Evolutionary conservation across 2,888 invertebrate genomes (phyloP).

Genomic region (Stegana nigrithorax): DNA sequence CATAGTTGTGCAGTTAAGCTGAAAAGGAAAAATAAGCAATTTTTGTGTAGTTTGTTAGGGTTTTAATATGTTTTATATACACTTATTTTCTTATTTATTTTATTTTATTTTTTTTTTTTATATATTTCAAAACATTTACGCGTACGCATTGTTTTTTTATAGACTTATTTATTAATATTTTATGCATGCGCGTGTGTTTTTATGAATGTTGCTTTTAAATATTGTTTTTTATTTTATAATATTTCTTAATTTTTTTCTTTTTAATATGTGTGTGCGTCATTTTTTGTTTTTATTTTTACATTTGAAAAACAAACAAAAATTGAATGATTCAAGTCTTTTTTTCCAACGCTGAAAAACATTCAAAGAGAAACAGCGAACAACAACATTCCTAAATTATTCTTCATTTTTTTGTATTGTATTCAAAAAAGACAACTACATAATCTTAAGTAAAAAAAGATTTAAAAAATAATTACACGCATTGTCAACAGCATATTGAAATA

Average conservation of each 20-base stretch:
- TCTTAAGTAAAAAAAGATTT: no score
- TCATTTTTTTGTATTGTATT: background rate
- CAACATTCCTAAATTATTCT: background rate
- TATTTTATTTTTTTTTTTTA: background rate
- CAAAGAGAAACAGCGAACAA: no score
- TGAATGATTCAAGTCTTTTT: no score
- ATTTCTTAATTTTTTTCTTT: no score
- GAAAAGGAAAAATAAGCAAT: background rate
- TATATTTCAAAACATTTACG: background rate
- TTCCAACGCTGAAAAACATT: no score
- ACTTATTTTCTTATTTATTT: background rate
- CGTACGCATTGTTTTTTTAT: background rate
- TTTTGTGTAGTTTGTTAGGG: background rate
- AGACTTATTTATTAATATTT: background rate
- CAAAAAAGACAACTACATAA: no score
- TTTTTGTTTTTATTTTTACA: background rate
- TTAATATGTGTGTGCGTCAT: background rate
- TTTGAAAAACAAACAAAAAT: background rate
- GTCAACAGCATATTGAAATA: no score
- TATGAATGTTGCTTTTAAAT: no score
- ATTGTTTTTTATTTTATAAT: background rate
- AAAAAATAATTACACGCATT: no score
- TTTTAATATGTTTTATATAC: background rate
- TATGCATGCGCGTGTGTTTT: background rate
- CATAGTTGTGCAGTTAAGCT: background rate